Evolutionary conservation across 2,113 vertebrate species (phyloP), one percentile per base, ranked within the genome.

Genomic region (Albula goreensis): DNA sequence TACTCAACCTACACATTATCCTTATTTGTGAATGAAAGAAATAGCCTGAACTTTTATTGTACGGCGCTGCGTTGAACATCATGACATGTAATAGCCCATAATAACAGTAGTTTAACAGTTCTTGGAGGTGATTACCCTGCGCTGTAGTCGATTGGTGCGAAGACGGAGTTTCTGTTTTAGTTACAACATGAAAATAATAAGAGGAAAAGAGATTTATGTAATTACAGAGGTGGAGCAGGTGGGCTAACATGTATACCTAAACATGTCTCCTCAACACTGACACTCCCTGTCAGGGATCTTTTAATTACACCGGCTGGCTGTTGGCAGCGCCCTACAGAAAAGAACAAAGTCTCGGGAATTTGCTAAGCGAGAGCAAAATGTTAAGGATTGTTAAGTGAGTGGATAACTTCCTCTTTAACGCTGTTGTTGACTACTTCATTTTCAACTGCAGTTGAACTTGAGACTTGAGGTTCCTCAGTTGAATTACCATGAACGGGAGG

Each of bases 241-340:
- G 56, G 85, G 83, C 41, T 41, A 74, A 50, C 50, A 60, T 70
- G 80, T 87, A 83, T 88, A 85, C 82, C 82, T 86, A 51, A 41
- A 50, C n/a, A 41, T 66, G 60, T 86, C 85, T 83, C 78, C 56
- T 57, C 78, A 3, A 77, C 52, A 17, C 70, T 85, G 78, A 56
- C 80, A 77, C 85, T 80, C 86, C 70, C 17, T 85, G 80, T 80
- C 85, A 86, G 85, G 74, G n/a, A 86, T 74, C 78, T n/a, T 80
- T 87, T 88, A 89, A 88, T 89, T 89, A 86, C 82, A 80, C 56
- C 57, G 85, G 83, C 82, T 50, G 88, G 86, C 86, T 85, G 60
- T 82, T 85, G 88, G 53, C 84, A 79, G 85, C 50, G 63, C 63
- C 57, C 22, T 60, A 82, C 49, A 60, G 25, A 56, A 57, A 25